Conservation (phyloP, 2,797 vertebrate species). For the Pterois miles region DNA sequence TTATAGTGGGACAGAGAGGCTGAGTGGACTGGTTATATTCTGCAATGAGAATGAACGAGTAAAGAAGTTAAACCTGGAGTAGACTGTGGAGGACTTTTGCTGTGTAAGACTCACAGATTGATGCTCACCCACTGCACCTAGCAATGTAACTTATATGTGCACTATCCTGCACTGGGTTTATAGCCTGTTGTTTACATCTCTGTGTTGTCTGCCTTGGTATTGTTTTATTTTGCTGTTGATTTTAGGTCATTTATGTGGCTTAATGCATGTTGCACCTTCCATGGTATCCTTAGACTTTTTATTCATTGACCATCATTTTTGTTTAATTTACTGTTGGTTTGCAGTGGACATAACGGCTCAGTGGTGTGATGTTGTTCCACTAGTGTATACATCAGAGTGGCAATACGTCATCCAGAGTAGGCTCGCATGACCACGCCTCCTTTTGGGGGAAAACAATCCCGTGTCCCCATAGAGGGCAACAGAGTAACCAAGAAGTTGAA, state of each 20-base stretch:
- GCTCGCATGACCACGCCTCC: too few relatives aligned
- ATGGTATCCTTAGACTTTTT: neutral
- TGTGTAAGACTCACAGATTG: neutral
- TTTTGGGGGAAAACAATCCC: too few relatives aligned
- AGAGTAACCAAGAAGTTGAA: too few relatives aligned
- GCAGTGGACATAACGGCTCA: neutral
- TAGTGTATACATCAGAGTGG: neutral
- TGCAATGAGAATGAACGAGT: neutral
- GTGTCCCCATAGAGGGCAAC: too few relatives aligned
- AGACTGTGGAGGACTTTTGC: neutral
- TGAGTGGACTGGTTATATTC: neutral
- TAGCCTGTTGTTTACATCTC: neutral
- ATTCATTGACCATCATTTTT: neutral
- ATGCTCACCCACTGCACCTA: neutral
- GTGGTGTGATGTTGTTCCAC: neutral
- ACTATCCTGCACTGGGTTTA: neutral
- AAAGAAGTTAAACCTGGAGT: neutral
- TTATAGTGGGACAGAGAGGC: neutral
- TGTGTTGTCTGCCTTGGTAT: neutral
- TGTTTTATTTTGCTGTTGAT: neutral
- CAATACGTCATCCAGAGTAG: too few relatives aligned
- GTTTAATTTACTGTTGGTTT: neutral
- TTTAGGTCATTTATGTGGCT: neutral
- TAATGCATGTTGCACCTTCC: neutral
- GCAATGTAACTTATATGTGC: neutral